Percentiles rank a stretch among this genome's conserved stretches.
These are phyloP conservation scores for Urosaurus nigricauda DNA, from an alignment of 2,797 vertebrate species.

Conservation along the genomic window DNA sequence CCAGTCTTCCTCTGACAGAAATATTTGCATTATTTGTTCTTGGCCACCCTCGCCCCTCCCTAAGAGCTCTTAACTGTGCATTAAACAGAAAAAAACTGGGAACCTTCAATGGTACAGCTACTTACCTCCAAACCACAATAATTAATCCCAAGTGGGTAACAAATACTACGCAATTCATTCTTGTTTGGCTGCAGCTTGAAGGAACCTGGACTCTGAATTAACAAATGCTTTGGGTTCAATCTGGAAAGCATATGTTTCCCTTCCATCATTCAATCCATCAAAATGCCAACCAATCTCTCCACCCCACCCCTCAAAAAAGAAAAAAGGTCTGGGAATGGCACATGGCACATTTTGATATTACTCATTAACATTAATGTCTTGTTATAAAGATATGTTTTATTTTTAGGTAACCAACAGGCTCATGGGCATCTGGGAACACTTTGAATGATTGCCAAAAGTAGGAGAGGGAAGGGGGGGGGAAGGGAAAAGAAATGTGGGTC, in stretches of 20 bases:
- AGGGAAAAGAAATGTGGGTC: conserved; percentile 79
- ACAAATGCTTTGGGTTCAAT: conserved; percentile 74
- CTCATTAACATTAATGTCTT: conserved; percentile 74
- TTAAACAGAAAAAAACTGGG: conserved; percentile 72
- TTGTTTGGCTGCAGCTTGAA: conserved; percentile 74
- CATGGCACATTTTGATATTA: conserved; percentile 72
- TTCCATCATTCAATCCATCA: conserved; percentile 81
- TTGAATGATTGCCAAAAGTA: conserved; percentile 79
- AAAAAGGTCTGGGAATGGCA: conserved; percentile 68
- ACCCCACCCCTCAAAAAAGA: conserved; percentile 20
- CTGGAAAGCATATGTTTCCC: conserved; percentile 84
- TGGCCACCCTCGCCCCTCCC: conserved; percentile 60
- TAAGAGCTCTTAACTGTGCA: conserved; percentile 73
- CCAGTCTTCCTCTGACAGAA: conserved; percentile 66
- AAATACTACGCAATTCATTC: conserved; percentile 77
- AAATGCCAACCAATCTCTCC: conserved; percentile 42
- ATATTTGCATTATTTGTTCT: conserved; percentile 74
- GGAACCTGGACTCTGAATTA: conserved; percentile 72
- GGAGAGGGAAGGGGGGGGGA: neutral
- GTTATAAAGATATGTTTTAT: conserved; percentile 80
- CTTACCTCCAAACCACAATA: conserved; percentile 81
- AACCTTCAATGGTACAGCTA: conserved; percentile 77
- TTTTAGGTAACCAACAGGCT: conserved; percentile 77
- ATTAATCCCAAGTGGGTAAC: conserved; percentile 82
- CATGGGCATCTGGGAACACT: conserved; percentile 81